These are phyloP conservation scores for Apodemus speciosus DNA, from an alignment of 2,113 vertebrate species.

Conservation along the genomic window DNA sequence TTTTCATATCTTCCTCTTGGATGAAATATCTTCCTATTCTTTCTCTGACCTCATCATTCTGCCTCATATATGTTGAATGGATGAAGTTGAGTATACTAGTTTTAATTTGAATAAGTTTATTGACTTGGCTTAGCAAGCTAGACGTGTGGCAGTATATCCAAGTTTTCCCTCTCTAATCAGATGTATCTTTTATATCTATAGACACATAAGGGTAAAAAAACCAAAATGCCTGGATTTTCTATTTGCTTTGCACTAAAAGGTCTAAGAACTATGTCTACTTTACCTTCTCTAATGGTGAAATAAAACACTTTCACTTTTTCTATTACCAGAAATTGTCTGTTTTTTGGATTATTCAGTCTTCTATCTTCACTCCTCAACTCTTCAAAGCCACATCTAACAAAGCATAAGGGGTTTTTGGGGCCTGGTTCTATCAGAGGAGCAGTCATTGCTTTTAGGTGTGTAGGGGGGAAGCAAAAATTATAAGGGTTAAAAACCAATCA, in stretches of 20 bases:
- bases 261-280: slow-evolving; percentile 39
- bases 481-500: slow-evolving; percentile 27
- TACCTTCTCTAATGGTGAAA: slow-evolving; percentile 38
- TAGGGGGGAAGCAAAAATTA: neutral
- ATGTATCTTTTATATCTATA: slow-evolving; percentile 4
- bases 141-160: neutral
- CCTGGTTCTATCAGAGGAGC: slow-evolving; percentile 16
- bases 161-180: neutral
- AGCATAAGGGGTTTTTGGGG: too few relatives aligned
- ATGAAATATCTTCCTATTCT: neutral
- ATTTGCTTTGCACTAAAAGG: slow-evolving; percentile 30
- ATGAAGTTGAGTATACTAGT: slow-evolving; percentile 21
- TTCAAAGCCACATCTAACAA: slow-evolving; percentile 37
- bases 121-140: neutral
- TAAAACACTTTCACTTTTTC: slow-evolving; percentile 51
- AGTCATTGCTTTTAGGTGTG: slow-evolving; percentile 23
- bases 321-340: slow-evolving; percentile 19
- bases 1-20: slow-evolving; percentile 13
- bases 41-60: neutral
- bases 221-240: slow-evolving; percentile 2
- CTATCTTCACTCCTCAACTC: slow-evolving; percentile 43
- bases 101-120: slow-evolving; percentile 1
- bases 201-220: neutral
- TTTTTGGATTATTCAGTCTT: slow-evolving; percentile 27
- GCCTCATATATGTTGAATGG: slow-evolving; percentile 1